Conservation (phyloP, 2,888 invertebrate species). For the Nudaria mundana region DNA sequence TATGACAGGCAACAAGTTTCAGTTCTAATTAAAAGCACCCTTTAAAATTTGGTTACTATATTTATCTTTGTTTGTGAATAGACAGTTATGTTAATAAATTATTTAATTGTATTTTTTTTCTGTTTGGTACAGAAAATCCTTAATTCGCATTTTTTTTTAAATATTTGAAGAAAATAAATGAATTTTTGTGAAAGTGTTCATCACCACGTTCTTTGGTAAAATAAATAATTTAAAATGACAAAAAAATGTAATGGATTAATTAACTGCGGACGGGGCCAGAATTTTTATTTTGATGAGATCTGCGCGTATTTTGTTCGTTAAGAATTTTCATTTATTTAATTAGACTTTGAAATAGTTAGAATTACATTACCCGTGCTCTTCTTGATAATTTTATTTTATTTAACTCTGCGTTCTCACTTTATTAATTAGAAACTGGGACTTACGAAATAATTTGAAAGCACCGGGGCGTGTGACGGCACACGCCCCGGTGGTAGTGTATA, state of each 20-base stretch:
- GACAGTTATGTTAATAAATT: too few relatives aligned
- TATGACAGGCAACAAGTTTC: conserved; percentile 50
- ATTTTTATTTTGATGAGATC: conserved; percentile 58
- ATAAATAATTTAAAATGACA: conserved; percentile 50
- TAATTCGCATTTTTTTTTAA: too few relatives aligned
- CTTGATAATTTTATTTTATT: conserved; percentile 21
- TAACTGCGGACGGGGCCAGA: conserved; percentile 55
- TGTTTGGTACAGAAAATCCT: too few relatives aligned
- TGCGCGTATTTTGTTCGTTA: conserved; percentile 45
- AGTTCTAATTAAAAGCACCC: conserved; percentile 32
- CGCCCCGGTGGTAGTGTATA: conserved; percentile 6
- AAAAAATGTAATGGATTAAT: conserved; percentile 62
- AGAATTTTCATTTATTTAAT: conserved; percentile 37
- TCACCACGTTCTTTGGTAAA: conserved; percentile 43
- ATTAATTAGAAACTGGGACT: conserved; percentile 9
- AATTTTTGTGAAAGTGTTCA: conserved; percentile 44
- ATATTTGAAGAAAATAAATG: conserved; percentile 22
- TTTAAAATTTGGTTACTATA: too few relatives aligned
- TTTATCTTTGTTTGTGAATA: conserved; percentile 17
- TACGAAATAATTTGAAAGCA: conserved; percentile 3
- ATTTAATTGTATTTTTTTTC: too few relatives aligned
- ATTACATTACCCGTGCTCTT: conserved; percentile 18
- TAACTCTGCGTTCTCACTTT: conserved; percentile 10
- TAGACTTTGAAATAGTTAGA: conserved; percentile 26
- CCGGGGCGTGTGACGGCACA: neutral